Base-by-base conservation (phyloP, 2,113 vertebrate species). In the Limanda limanda region DNA sequence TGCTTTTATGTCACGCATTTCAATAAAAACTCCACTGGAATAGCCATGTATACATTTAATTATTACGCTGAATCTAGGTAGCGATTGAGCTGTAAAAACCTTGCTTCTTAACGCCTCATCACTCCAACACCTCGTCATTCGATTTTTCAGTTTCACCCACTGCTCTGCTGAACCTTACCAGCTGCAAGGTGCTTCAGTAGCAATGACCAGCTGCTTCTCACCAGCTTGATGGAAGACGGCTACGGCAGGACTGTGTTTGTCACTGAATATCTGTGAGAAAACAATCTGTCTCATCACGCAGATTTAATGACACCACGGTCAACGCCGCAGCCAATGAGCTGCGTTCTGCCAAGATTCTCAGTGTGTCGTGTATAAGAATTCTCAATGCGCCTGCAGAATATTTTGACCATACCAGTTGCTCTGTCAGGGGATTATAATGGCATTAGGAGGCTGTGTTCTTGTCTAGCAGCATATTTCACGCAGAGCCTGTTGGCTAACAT, bases 391-490 rank as follows among this genome's bases (percentile, higher is more conserved):
- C 76, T 68, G 85, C 86, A 65, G 69, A 87, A 87, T 88, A 89
- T 87, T 89, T 84, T 81, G 68, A 74, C 85, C 80, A 85, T 90
- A 87, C 89, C 91, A 91, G 89, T 93, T 92, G 91, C 90, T 89
- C 81, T 91, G 90, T 90, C 84, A 83, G 88, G 91, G 86, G 91
- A 92, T 94, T 93, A 91, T 79, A 81, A 73, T 87, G 85, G 89
- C 84, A 88, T 92, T 89, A 86, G 64, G 72, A 87, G 86, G 85
- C 86, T 81, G 81, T 92, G 90, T 92, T 92, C 89, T 82, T 84
- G 86, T 89, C 86, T 89, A 76, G 92, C 86, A 89, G 75, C 84
- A 88, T 88, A 93, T 92, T 93, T 91, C 84, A 89, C 75, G 48
- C 89, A 83, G 79, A 83, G 87, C 82, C 85, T 88, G 88, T 92